Base-by-base conservation (phyloP, 2,797 vertebrate genomes). In the Brachymystax lenok region DNA sequence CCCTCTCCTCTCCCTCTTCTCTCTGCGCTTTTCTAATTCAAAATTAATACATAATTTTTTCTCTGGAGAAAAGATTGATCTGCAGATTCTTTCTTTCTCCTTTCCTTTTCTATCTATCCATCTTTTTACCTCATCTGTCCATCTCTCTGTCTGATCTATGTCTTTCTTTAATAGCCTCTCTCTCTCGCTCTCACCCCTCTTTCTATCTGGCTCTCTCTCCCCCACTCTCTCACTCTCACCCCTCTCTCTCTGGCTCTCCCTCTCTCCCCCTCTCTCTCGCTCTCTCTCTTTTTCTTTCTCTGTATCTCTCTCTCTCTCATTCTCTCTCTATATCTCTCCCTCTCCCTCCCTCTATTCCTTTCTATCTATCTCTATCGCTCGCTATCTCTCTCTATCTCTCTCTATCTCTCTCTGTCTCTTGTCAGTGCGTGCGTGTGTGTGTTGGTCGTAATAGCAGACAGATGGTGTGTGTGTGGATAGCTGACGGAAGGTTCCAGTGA, bases 251-350 rank as follows among this genome's bases (percentile, higher is more conserved):
- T 56, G 28, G 4, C 28, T 3, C 0, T 27, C 14, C 5, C 3
- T 61, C 2, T 24, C 14, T 0, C 14, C 8, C 14, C 1, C 13
- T 61, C 13, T 61, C 3, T 56, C 14, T 80, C 61, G 52, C 2
- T 1, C 76, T 80, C 71, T 85, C 74, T 87, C 78, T 69, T 28
- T 33, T 14, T 74, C 77, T 82, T 74, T 78, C 86, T 56, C 73
- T 59, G 63, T 81, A 80, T 88, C 72, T 77, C 84, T 88, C 79
- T 88, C 79, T 30, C 86, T 84, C 82, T 74, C 35, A 73, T 82
- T 70, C 50, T 0, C 71, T 78, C 79, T 79, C 4, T 64, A 68
- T 80, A 33, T 21, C 17, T 75, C 28, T 17, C 52, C 3, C 30
- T 68, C 10, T 68, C 30, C 13, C 5, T 67, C 28, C 5, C 51